Percentiles rank a stretch among this genome's conserved stretches.
These are phyloP conservation scores for Podarcis cretensis DNA, from an alignment of 2,113 vertebrate genomes.

Conservation along the genomic window DNA sequence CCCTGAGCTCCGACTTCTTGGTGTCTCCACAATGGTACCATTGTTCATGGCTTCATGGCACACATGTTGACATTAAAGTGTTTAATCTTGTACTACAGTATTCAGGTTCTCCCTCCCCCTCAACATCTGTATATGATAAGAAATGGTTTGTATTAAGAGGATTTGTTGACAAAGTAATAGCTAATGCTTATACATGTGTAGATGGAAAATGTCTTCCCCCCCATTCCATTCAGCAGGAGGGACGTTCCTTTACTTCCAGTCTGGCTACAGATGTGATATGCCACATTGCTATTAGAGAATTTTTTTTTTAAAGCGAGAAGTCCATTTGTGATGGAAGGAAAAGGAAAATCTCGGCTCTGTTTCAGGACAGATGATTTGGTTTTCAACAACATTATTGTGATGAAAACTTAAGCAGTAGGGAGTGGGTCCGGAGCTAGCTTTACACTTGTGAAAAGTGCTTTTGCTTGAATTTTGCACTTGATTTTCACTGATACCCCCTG, in stretches of 20 bases:
- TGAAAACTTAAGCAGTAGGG: slow-evolving; percentile 61
- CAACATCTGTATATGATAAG: slow-evolving; percentile 73
- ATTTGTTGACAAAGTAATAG: slow-evolving; percentile 74
- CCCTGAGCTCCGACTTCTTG: slow-evolving; percentile 52
- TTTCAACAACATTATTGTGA: slow-evolving; percentile 49
- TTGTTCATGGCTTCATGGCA: slow-evolving; percentile 69
- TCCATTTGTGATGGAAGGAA: slow-evolving; percentile 68
- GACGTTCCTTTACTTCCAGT: slow-evolving; percentile 59
- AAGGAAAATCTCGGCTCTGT: slow-evolving; percentile 50
- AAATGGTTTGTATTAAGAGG: slow-evolving; percentile 71
- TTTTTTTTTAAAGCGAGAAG: slow-evolving; percentile 55
- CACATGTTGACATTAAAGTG: slow-evolving; percentile 76
- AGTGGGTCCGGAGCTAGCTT: no score
- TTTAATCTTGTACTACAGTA: slow-evolving; percentile 74
- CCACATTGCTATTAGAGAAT: slow-evolving; percentile 61
- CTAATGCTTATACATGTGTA: slow-evolving; percentile 72
- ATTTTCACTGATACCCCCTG: no score
- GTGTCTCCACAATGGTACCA: slow-evolving; percentile 77
- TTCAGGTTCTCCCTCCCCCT: slow-evolving; percentile 61
- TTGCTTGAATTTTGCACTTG: no score
- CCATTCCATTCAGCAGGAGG: slow-evolving; percentile 50
- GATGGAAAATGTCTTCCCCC: slow-evolving; percentile 69
- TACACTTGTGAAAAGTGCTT: no score
- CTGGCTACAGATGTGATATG: slow-evolving; percentile 69
- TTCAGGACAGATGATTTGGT: slow-evolving; percentile 66